A percentile compares a stretch with the other conserved stretches of the same genome.
Evolutionary conservation across 1,140 invertebrate species (phyloP).

Genomic region (Melitaea cinxia): DNA sequence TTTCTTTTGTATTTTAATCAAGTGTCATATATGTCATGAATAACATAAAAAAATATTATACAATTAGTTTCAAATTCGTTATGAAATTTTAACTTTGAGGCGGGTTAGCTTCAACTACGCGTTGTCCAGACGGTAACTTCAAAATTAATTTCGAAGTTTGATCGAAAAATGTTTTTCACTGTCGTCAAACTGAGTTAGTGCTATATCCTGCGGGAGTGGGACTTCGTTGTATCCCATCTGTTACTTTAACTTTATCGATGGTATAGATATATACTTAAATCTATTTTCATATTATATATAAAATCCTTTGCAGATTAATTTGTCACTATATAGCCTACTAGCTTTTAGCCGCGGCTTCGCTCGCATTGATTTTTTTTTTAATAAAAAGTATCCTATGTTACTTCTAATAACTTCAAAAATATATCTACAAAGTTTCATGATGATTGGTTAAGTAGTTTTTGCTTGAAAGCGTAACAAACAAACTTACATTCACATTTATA

Average conservation of each 20-base stretch:
- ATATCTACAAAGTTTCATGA: no score
- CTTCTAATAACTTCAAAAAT: no score
- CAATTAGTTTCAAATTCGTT: constrained; percentile 40
- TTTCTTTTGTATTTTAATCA: no score
- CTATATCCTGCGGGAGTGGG: constrained; percentile 21
- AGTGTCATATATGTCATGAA: not conserved
- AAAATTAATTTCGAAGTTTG: constrained; percentile 72
- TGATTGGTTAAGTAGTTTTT: no score
- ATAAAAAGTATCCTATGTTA: no score
- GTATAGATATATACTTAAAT: not conserved
- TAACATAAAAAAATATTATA: constrained; percentile 11
- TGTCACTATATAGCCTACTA: no score
- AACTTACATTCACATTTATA: no score
- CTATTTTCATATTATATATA: no score
- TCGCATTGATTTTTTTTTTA: no score
- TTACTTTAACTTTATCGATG: not conserved
- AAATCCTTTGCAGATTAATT: no score
- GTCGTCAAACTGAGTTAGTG: constrained; percentile 33
- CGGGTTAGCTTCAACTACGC: constrained; percentile 48
- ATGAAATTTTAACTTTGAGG: constrained; percentile 56
- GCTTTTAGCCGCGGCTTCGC: no score
- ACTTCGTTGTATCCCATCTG: constrained; percentile 11
- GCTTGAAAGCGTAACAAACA: no score
- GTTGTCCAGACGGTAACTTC: constrained; percentile 61
- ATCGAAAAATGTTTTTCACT: constrained; percentile 62